Base-by-base conservation (phyloP, 2,888 invertebrate species). In the Desoria tigrina region DNA sequence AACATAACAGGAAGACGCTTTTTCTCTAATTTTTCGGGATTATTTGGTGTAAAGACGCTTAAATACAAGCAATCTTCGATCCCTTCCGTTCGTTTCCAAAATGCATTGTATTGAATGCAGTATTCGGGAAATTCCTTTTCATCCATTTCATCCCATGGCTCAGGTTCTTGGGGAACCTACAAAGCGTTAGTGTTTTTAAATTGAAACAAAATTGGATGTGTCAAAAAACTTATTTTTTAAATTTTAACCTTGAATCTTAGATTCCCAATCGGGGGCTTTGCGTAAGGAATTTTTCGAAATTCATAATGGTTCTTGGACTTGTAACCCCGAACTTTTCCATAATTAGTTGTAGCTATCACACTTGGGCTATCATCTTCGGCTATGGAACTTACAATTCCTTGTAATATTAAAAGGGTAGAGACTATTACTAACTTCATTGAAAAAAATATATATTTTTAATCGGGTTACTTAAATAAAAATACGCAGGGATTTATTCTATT, bases 71-170 rank as follows among this genome's bases (percentile, higher is more conserved):
- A 28, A 27, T 55, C 55, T n/a, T 6, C 39, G 6, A 37, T 37
- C 2, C 71, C 71, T 58, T 71, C 71, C 3, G 66, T 71, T 2
- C 42, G 37, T 24, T 66, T 69, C 71, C 71, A 71, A 42, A 71
- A 71, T 6, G 62, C 62, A 32, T 71, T 71, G 49, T 61, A 71
- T 37, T 71, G 71, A 42, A 71, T 66, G 28, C 71, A 71, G 60
- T 65, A 71, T 23, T 64, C 64, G 4, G 71, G 65, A 51, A 71
- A 71, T 18, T 39, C 37, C 9, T 56, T 49, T 1, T 50, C 51
- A 28, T 63, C 55, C 11, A 65, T 26, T 2, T 60, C 50, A 1
- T 14, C 59, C 71, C 71, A 71, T 14, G 37, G 37, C 28, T 49
- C 32, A 1, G 68, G 68, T 18, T 68, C 66, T 16, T 66, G 61